These are phyloP conservation scores for Macrobrachium nipponense DNA, from an alignment of 1,140 invertebrate species.

Conservation along the genomic window DNA sequence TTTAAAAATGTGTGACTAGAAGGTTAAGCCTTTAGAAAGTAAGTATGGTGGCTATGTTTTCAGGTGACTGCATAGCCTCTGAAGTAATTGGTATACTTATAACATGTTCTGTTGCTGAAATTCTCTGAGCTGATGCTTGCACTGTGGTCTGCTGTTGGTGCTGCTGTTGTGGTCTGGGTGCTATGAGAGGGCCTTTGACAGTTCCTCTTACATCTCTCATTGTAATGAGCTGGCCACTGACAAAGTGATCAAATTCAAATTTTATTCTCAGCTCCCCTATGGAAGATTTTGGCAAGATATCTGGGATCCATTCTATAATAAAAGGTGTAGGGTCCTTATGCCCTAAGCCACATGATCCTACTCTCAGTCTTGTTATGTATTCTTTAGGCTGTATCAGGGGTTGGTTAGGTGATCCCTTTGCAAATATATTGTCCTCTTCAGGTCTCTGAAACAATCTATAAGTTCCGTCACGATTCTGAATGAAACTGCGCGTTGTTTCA, in stretches of 20 bases:
- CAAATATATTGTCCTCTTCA: slow-evolving; percentile 72
- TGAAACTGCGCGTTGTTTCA: slow-evolving; percentile 77
- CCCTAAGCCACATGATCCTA: slow-evolving; percentile 76
- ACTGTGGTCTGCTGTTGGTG: slow-evolving; percentile 24
- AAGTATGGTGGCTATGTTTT: slow-evolving; percentile 51
- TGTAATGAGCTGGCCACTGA: slow-evolving; percentile 69
- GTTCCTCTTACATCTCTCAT: slow-evolving; percentile 18
- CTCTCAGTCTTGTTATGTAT: slow-evolving; percentile 79
- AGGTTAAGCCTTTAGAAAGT: slow-evolving; percentile 21
- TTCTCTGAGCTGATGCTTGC: slow-evolving; percentile 2
- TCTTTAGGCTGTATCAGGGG: slow-evolving; percentile 76
- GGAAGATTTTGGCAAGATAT: slow-evolving; percentile 78
- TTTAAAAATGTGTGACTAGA: too few species aligned
- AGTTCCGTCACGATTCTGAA: slow-evolving; percentile 77
- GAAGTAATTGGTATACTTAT: slow-evolving; percentile 56
- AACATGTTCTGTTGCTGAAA: slow-evolving; percentile 44
- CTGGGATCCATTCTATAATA: slow-evolving; percentile 82
- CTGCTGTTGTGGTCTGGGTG: slow-evolving; percentile 46
- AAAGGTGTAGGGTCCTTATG: slow-evolving; percentile 77
- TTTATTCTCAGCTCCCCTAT: slow-evolving; percentile 78
- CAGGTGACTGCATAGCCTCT: slow-evolving; percentile 40
- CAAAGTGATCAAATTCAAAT: slow-evolving; percentile 77
- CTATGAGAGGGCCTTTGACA: slow-evolving; percentile 41
- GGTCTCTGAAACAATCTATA: slow-evolving; percentile 75
- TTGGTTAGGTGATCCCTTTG: slow-evolving; percentile 68